Percentiles rank a stretch among this genome's conserved stretches.
Conservation (phyloP, 2,888 invertebrate genomes). For the Itoplectis maculator region DNA sequence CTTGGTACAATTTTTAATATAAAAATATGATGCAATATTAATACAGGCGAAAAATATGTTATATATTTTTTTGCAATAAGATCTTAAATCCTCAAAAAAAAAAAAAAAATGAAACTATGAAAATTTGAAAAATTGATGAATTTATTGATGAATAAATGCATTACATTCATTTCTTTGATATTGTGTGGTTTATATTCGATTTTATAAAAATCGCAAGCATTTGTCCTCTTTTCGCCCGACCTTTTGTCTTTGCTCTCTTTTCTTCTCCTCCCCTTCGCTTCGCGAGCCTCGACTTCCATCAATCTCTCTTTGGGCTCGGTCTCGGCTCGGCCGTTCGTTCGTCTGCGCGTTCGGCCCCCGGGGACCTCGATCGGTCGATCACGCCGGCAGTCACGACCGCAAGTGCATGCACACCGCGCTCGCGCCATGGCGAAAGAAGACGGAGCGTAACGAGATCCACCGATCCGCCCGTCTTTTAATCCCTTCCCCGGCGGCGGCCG, state of each 20-base stretch:
- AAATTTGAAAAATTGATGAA: too few species aligned
- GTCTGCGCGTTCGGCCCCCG: constrained; percentile 13
- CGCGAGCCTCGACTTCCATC: constrained; percentile 39
- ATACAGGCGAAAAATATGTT: too few species aligned
- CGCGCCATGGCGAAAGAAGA: not conserved
- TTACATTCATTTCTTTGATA: too few species aligned
- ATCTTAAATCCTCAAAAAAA: too few species aligned
- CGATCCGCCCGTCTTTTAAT: constrained; percentile 1
- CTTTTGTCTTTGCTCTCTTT: constrained; percentile 19
- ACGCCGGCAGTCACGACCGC: constrained; percentile 18
- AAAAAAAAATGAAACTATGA: too few species aligned
- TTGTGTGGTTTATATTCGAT: too few species aligned
- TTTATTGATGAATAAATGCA: too few species aligned
- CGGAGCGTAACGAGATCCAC: constrained; percentile 15
- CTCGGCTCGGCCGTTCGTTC: constrained; percentile 30
- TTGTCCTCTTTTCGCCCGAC: not conserved
- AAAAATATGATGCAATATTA: too few species aligned
- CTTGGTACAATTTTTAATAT: too few species aligned
- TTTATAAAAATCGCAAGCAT: too few species aligned
- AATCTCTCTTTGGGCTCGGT: constrained; percentile 26
- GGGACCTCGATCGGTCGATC: constrained; percentile 48
- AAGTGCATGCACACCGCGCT: constrained; percentile 10
- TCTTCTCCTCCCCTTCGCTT: constrained; percentile 24
- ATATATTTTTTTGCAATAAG: too few species aligned
- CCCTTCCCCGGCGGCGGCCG: not conserved